A percentile compares a stretch with the other conserved stretches of the same genome.
phyloP scores from a whole-genome alignment of 1,140 invertebrate genomes.

The Helicoverpa armigera region DNA sequence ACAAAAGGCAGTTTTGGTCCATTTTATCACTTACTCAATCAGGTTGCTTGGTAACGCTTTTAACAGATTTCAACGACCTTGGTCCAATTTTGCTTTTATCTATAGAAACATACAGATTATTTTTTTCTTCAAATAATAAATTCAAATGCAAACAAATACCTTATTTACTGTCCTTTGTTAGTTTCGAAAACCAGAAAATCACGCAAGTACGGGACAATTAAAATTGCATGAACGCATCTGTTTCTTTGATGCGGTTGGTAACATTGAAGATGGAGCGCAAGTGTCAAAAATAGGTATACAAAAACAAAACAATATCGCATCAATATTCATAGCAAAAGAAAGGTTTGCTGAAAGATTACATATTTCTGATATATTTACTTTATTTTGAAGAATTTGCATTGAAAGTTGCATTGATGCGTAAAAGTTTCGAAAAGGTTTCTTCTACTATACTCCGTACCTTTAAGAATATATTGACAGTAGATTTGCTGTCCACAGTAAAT shows the following conservation, averaged over 20 bases:
- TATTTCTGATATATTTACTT: conserved; percentile 26
- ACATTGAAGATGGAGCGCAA: not conserved
- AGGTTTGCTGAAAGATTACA: conserved; percentile 10
- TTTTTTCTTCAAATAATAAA: too few relatives aligned
- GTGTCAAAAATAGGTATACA: not conserved
- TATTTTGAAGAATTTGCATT: not conserved
- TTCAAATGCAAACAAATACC: too few relatives aligned
- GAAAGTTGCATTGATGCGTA: conserved; percentile 59
- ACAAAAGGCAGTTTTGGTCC: conserved; percentile 80
- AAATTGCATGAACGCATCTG: too few relatives aligned
- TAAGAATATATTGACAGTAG: conserved; percentile 47
- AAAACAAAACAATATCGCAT: conserved; percentile 54
- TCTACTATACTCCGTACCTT: conserved; percentile 46
- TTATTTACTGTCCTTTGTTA: too few relatives aligned
- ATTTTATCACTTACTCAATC: conserved; percentile 66
- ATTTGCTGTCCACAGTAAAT: conserved; percentile 45
- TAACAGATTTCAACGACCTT: conserved; percentile 24
- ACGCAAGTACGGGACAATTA: too few relatives aligned
- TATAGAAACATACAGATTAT: too few relatives aligned
- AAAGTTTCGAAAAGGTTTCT: conserved; percentile 58
- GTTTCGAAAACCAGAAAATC: too few relatives aligned
- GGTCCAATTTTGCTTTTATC: not conserved
- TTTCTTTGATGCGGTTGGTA: too few relatives aligned
- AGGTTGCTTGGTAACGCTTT: conserved; percentile 70
- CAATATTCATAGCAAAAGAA: not conserved